Conservation (phyloP, 2,797 vertebrate species). For the Calcarius lapponicus region DNA sequence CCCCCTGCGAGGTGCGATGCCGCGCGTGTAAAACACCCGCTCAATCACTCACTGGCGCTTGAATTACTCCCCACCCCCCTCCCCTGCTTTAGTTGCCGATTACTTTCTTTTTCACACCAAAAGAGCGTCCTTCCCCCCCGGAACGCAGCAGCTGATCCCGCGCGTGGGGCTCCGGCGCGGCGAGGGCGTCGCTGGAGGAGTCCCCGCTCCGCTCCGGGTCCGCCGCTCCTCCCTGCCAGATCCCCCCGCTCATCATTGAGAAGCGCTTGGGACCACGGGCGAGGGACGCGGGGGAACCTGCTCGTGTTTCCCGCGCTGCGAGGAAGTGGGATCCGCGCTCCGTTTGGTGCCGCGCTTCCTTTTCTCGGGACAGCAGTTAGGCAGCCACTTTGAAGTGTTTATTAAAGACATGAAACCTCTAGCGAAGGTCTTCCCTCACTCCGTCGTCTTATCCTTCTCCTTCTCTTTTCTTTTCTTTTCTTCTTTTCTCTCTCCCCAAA, state of each 20-base stretch:
- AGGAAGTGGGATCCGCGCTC: neutral
- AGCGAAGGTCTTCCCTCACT: neutral
- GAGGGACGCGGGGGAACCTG: neutral
- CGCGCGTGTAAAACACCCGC: neutral
- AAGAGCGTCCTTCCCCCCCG: neutral
- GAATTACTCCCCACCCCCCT: neutral
- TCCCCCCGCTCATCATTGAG: neutral
- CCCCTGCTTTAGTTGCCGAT: neutral
- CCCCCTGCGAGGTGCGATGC: neutral
- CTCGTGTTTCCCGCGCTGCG: conserved; percentile 3
- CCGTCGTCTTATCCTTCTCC: neutral
- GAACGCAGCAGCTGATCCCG: neutral
- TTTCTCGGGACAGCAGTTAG: neutral
- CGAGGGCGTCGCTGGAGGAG: neutral
- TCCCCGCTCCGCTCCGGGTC: too few species aligned
- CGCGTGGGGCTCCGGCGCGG: neutral
- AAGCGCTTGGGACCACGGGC: neutral
- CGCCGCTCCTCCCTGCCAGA: neutral
- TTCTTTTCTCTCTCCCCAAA: neutral
- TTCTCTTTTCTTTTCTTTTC: neutral
- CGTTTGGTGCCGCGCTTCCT: neutral
- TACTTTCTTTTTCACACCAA: neutral
- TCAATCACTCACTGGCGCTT: neutral
- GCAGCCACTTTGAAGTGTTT: conserved; percentile 17
- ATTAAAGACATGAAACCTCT: conserved; percentile 18